Base-by-base conservation (phyloP, 2,797 vertebrate species). In the Halcyon leucocephala region DNA sequence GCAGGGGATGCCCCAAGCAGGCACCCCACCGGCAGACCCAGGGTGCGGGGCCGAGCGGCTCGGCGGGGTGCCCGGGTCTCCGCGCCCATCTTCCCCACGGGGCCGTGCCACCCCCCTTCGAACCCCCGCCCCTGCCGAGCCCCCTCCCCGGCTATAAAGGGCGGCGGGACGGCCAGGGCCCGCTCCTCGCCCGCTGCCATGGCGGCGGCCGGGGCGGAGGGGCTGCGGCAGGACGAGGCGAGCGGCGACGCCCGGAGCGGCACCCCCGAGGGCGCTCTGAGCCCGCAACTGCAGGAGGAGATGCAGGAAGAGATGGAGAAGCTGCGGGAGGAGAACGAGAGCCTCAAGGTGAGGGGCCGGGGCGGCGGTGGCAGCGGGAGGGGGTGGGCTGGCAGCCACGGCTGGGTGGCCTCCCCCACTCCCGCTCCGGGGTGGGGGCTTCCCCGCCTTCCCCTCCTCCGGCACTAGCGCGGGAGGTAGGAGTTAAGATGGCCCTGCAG, bases 301-400 rank as follows among this genome's bases (percentile, higher is more conserved):
- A 97, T 99, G 79, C 98, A 98, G 48, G 99, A 99, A 10, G 99
- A 99, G 91, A 98, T 99, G 65, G 99, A 99, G 92, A 99, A 95
- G 89, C 98, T 99, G 92, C 97, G 98, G 87, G 99, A 99, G 65
- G 99, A 99, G 97, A 99, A 99, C 71, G 99, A 99, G 5, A 98
- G 98, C 46, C 98, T 99, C 25, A 99, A 99, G 99, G 99, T 99
- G 98, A 98, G 98, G 52, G 31, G 49, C 42, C 6, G 26, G 21
- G 49, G 48, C 4, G 31, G 57, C 5, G 28, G 22, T 0, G 52
- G 42, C 5, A 31, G 61, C 3, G 21, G 25, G 0, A 10, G 2
- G 16, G 12, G 54, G 24, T 1, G 15, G 16, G 28, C 16, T 20
- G 65, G 12, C 14, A 51, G 21, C 15, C 6, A 11, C 51, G 41